Percentiles rank a stretch among this genome's conserved stretches.
These are phyloP conservation scores for Drosophila percnosoma DNA, from an alignment of 2,888 invertebrate species.

Conservation along the genomic window DNA sequence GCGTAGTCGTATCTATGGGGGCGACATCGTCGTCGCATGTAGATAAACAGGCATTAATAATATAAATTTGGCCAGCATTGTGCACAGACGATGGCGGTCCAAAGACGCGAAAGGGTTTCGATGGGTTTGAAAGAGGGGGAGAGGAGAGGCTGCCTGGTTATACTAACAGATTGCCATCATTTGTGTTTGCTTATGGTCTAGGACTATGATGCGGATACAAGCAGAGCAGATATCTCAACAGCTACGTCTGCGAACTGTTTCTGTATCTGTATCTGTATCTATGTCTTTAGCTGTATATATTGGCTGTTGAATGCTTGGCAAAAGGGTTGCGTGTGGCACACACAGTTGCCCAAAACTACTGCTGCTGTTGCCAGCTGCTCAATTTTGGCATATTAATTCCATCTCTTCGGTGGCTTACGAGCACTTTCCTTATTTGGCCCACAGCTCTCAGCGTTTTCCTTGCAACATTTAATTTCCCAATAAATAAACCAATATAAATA, in stretches of 20 bases:
- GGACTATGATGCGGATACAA: conserved; percentile 22
- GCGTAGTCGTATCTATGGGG: conserved; percentile 29
- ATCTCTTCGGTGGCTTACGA: conserved; percentile 4
- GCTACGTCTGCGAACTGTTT: conserved; percentile 6
- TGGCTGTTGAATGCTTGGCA: conserved; percentile 2
- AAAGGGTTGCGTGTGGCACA: conserved; percentile 13
- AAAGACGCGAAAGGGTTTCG: conserved; percentile 1
- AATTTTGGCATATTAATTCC: conserved; percentile 38
- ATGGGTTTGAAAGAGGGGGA: not conserved
- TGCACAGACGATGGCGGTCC: conserved; percentile 25
- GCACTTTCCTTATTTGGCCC: not conserved
- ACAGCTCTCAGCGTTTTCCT: conserved; percentile 18
- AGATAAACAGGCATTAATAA: conserved; percentile 74
- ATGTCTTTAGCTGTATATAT: not conserved
- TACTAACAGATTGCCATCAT: conserved; percentile 71
- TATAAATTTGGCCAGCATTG: conserved; percentile 64
- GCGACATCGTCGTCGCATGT: conserved; percentile 63
- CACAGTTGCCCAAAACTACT: not conserved
- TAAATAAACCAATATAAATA: conserved; percentile 34
- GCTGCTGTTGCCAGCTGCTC: conserved; percentile 19
- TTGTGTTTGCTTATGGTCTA: conserved; percentile 65
- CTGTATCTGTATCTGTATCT: conserved; percentile 12
- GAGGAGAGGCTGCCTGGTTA: not conserved
- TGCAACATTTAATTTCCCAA: conserved; percentile 53
- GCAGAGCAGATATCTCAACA: conserved; percentile 10